Conservation (phyloP, 2,797 vertebrate genomes). For the Passerculus sandwichensis region DNA sequence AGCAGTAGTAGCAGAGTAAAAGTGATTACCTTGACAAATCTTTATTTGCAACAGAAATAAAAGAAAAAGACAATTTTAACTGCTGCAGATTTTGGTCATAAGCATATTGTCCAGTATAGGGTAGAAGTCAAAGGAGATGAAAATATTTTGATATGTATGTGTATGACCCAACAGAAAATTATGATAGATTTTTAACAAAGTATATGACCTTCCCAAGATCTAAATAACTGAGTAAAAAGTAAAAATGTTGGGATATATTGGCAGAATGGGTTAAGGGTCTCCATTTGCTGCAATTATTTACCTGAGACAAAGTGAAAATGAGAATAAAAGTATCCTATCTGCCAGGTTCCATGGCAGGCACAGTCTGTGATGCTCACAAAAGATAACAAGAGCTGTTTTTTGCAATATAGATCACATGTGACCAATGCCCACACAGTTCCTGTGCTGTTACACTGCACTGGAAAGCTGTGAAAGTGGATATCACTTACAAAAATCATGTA, state of each 20-base stretch:
- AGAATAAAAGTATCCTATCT: background rate
- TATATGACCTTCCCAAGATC: background rate
- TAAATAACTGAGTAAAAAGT: background rate
- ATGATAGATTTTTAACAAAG: background rate
- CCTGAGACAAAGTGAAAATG: background rate
- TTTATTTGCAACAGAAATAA: background rate
- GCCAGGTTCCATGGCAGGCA: background rate
- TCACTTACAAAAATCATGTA: background rate
- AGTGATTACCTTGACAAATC: background rate
- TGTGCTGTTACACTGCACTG: background rate
- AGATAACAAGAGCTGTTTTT: background rate
- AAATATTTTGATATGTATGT: background rate
- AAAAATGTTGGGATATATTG: background rate
- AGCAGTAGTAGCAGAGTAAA: background rate
- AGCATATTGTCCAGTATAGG: background rate
- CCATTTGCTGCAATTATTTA: background rate
- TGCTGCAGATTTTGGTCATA: background rate
- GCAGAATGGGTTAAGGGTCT: background rate
- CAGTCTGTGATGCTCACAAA: background rate
- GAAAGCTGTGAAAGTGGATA: background rate
- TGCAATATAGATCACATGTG: fast-evolving
- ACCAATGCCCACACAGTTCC: background rate
- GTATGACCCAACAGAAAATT: background rate
- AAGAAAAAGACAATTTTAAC: background rate
- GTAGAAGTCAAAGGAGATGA: background rate